These are phyloP conservation scores for Scophthalmus maximus DNA, from an alignment of 2,113 vertebrate species.

Conservation along the genomic window DNA sequence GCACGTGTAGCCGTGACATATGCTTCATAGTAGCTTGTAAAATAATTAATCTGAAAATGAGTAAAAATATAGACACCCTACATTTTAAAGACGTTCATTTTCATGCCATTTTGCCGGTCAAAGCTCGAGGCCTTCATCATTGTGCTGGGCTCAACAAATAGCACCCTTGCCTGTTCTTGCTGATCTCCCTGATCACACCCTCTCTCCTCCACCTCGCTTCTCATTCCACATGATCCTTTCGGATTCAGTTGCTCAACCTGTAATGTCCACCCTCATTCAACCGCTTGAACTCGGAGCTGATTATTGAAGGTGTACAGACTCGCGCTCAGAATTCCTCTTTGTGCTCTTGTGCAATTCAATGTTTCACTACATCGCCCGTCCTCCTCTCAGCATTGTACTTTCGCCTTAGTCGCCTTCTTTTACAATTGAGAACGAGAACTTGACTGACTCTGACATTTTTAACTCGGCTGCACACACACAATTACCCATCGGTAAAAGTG, in stretches of 20 bases:
- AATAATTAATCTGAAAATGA: neutral
- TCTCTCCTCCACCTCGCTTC: neutral
- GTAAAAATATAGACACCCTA: too few species aligned
- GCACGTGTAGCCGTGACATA: neutral
- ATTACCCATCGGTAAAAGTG: constrained; percentile 3
- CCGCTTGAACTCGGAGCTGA: constrained; percentile 16
- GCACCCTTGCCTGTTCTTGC: neutral
- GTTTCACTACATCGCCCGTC: constrained; percentile 30
- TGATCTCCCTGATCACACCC: constrained; percentile 23
- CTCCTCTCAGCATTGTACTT: constrained; percentile 12
- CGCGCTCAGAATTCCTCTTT: constrained; percentile 20
- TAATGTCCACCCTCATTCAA: neutral
- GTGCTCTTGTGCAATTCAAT: constrained; percentile 23
- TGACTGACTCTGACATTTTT: constrained; percentile 21
- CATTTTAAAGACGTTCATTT: neutral
- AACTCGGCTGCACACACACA: constrained; percentile 11
- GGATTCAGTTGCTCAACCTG: constrained; percentile 27
- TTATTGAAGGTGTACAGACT: constrained; percentile 28
- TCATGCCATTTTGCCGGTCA: neutral
- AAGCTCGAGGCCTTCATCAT: neutral
- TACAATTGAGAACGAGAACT: constrained; percentile 21
- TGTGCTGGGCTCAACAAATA: constrained; percentile 6
- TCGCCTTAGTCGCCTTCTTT: constrained; percentile 1
- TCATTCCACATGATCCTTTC: constrained; percentile 27
- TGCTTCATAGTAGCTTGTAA: neutral